Conservation (phyloP, 2,797 vertebrate genomes). For the Ambastaia sidthimunki region DNA sequence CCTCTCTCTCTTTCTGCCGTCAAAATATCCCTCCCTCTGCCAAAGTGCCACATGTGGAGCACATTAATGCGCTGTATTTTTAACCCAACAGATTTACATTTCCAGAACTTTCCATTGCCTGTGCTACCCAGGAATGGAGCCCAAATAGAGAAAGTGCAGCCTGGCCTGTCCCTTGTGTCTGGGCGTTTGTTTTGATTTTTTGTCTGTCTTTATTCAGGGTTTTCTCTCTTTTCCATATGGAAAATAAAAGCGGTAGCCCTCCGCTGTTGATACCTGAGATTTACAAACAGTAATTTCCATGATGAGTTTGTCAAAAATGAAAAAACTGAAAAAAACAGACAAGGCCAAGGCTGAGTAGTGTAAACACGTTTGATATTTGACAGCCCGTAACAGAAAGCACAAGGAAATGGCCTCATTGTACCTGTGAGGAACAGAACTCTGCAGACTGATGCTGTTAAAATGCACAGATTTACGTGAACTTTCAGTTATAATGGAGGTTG, state of each 20-base stretch:
- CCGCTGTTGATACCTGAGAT: constrained; percentile 76
- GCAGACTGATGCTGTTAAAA: constrained; percentile 36
- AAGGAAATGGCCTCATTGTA: constrained; percentile 70
- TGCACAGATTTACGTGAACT: neutral
- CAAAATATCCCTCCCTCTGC: constrained; percentile 78
- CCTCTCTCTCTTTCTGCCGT: constrained; percentile 64
- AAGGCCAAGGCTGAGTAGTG: constrained; percentile 60
- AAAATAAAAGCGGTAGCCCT: constrained; percentile 66
- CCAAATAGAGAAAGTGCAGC: constrained; percentile 74
- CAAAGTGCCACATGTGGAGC: constrained; percentile 84
- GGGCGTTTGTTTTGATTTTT: constrained; percentile 69
- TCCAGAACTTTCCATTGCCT: constrained; percentile 86
- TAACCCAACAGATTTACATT: constrained; percentile 85
- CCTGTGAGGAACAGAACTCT: constrained; percentile 64
- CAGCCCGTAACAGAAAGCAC: constrained; percentile 58
- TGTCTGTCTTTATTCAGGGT: constrained; percentile 60
- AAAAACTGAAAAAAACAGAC: constrained; percentile 47
- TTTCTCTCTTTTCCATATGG: constrained; percentile 60
- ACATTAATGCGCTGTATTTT: constrained; percentile 86
- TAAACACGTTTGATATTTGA: constrained; percentile 71
- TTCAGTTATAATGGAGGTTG: too few species aligned
- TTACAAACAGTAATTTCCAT: constrained; percentile 81
- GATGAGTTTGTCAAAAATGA: constrained; percentile 70
- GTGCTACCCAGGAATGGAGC: constrained; percentile 76
- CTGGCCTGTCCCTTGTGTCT: constrained; percentile 65